phyloP scores from a whole-genome alignment of 2,888 invertebrate species.

The Ametastegia equiseti region DNA sequence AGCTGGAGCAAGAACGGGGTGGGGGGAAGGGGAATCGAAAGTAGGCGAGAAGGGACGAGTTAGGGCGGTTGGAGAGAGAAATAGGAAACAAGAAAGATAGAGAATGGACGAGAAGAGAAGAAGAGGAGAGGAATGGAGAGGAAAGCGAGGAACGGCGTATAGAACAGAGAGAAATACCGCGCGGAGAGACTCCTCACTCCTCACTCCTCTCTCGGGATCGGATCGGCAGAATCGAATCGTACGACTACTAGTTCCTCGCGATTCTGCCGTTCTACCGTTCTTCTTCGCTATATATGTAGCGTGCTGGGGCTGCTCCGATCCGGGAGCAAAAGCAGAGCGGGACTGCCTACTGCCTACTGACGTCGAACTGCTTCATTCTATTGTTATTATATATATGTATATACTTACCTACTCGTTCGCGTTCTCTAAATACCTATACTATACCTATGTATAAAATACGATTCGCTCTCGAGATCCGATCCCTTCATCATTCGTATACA shows the following conservation, averaged over 20 bases:
- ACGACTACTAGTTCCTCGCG: not conserved
- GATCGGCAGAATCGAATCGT: too few relatives aligned
- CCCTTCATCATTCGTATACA: too few relatives aligned
- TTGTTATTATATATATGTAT: constrained; percentile 20
- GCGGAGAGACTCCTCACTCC: too few relatives aligned
- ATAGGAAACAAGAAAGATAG: not conserved
- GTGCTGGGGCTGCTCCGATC: too few relatives aligned
- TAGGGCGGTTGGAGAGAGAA: not conserved
- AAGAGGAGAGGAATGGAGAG: not conserved
- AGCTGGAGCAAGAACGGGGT: not conserved
- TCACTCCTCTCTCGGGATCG: too few relatives aligned
- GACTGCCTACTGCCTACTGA: not conserved
- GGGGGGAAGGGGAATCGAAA: too few relatives aligned
- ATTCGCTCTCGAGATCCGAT: too few relatives aligned
- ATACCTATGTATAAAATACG: too few relatives aligned
- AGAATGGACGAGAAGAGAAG: not conserved
- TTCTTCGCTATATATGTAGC: constrained; percentile 38
- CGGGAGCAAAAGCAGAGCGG: too few relatives aligned
- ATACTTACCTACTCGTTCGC: not conserved
- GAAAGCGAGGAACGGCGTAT: not conserved
- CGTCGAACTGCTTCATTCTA: constrained; percentile 16
- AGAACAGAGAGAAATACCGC: too few relatives aligned
- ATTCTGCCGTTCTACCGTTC: constrained; percentile 17
- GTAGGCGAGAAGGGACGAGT: not conserved
- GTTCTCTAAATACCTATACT: not conserved